Percentiles rank a stretch among this genome's conserved stretches.
phyloP scores from a whole-genome alignment of 2,888 invertebrate genomes.

The Odontocolon sp. region DNA sequence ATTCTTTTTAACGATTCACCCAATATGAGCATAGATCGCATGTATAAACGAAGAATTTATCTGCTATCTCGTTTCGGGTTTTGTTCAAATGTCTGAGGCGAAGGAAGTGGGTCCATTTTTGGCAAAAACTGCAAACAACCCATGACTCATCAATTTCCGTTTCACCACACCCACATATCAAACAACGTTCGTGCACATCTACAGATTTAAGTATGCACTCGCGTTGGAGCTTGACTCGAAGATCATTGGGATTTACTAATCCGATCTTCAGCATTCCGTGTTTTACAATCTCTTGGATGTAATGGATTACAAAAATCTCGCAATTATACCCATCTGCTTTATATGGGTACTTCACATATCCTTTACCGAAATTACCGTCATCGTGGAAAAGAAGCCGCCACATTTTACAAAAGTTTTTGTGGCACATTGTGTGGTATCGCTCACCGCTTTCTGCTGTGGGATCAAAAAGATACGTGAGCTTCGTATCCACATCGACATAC shows the following conservation, averaged over 20 bases:
- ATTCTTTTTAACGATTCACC: too few species aligned
- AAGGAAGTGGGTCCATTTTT: neutral
- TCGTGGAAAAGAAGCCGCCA: neutral
- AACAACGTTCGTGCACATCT: conserved; percentile 15
- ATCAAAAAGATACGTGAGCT: neutral
- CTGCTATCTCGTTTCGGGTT: neutral
- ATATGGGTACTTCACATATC: neutral
- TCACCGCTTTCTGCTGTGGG: neutral
- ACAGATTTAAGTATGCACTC: neutral
- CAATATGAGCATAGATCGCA: conserved; percentile 5
- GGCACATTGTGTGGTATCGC: neutral
- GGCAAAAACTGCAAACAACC: neutral
- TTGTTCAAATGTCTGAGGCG: conserved; percentile 7
- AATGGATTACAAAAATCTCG: conserved; percentile 29
- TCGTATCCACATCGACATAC: neutral
- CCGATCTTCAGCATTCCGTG: neutral
- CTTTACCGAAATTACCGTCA: neutral
- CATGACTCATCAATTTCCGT: neutral
- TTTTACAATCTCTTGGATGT: conserved; percentile 15
- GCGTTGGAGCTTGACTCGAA: neutral
- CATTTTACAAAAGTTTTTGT: neutral
- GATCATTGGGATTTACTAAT: neutral
- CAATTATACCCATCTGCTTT: conserved; percentile 36
- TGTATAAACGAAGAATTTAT: conserved; percentile 1
- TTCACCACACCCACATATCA: conserved; percentile 17